Evolutionary conservation across 2,113 vertebrate species (phyloP), one percentile per base, ranked within the genome.

Genomic region (Lycaon pictus): DNA sequence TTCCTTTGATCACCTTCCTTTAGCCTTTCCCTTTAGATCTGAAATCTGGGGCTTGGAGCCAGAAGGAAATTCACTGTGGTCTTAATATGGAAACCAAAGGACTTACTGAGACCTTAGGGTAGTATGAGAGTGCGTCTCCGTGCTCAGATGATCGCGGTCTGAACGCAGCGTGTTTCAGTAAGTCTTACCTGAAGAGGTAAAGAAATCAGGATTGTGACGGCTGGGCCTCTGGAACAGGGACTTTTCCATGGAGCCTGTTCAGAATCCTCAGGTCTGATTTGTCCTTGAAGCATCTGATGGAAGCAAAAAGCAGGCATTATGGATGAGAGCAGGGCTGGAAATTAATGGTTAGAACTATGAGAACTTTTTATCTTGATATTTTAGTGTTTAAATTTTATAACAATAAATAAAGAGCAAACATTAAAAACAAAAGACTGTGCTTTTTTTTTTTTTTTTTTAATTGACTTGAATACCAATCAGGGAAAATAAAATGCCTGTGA

Each of bases 401-500:
- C 63, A 88, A 93, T 96, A 97, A 94, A 94, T 96, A 95, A 96
- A 95, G 11, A 56, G 88, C 35, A 88, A 62, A 60, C 51, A 93
- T 71, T 37, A 58, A 71, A 79, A 95, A 91, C 35, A 95, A 92
- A 93, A 74, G 16, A 71, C 11, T 65, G 4, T 88, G n/a, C 15
- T 43, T 43, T 43, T 43, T 43, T 43, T 71, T 76, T 93, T 89
- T 97, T 93, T 71, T 71, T 95, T 89, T 97, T 93, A 90, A 86
- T 90, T 90, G 19, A 84, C 60, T 79, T 92, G 92, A 97, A 91
- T 95, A 96, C 65, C 81, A 97, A 95, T 97, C 92, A 95, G 35
- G 65, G 84, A 79, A 94, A 97, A 96, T 96, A 95, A 97, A 97
- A 93, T 90, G 71, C 32, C 63, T 77, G 17, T 80, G 85, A 96